Evolutionary conservation across 1,140 invertebrate genomes (phyloP).

Genomic region (Heliconius nattereri): DNA sequence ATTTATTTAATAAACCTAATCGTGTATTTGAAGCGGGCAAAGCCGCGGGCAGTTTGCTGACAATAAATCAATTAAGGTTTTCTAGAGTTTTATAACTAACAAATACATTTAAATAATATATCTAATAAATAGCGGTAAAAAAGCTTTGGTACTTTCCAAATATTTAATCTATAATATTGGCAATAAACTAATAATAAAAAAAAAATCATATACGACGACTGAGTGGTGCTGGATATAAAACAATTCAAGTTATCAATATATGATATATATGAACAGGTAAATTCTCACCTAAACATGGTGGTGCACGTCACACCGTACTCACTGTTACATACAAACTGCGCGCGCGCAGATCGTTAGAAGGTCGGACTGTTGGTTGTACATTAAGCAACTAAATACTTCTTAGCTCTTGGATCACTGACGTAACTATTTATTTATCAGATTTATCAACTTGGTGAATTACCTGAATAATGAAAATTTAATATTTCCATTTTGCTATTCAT

Average conservation of each 20-base stretch:
- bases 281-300: conserved; percentile 38
- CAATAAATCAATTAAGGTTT: too few species aligned
- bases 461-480: background rate
- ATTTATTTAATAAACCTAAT: too few species aligned
- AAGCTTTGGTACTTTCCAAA: too few species aligned
- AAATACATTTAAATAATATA: too few species aligned
- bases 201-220: background rate
- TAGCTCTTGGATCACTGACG: conserved; percentile 22
- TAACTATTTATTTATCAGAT: conserved; percentile 31
- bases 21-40: too few species aligned
- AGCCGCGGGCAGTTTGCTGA: too few species aligned
- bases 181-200: background rate
- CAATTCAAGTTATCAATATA: background rate
- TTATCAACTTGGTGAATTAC: background rate
- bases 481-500: background rate
- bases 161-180: too few species aligned
- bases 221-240: background rate
- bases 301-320: conserved; percentile 23
- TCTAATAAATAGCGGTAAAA: too few species aligned
- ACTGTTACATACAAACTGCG: conserved; percentile 41
- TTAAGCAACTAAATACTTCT: conserved; percentile 15
- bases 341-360: conserved; percentile 35
- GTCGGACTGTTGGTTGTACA: conserved; percentile 20
- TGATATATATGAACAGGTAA: conserved; percentile 13
- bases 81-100: too few species aligned